These are phyloP conservation scores for Halichondria panicea DNA, from an alignment of 37 sponge, comb jelly and placozoan genomes.

Conservation along the genomic window DNA sequence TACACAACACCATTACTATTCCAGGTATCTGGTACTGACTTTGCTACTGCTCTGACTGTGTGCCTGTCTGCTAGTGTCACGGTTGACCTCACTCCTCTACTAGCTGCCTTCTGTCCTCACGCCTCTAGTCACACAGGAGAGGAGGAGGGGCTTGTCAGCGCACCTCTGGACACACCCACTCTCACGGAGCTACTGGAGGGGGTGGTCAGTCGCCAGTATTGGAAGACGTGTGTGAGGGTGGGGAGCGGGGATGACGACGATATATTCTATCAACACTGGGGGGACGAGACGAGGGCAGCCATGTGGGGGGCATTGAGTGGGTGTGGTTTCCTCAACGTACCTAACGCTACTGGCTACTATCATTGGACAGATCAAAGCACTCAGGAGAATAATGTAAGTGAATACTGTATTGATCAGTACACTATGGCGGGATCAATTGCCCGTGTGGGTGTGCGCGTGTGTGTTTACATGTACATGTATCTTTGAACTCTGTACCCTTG, in stretches of 20 bases:
- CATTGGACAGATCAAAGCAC: too few relatives aligned
- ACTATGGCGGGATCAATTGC: too few relatives aligned
- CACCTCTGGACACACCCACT: neutral
- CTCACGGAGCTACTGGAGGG: constrained; percentile 37
- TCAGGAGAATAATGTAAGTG: too few relatives aligned
- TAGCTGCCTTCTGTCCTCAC: constrained; percentile 48
- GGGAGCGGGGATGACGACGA: too few relatives aligned
- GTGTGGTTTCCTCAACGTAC: constrained; percentile 23
- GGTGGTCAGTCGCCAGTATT: neutral
- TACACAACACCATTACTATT: too few relatives aligned
- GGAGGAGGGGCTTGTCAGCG: neutral
- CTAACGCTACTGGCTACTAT: constrained; percentile 7
- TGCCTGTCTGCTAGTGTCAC: constrained; percentile 14
- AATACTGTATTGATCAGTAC: too few relatives aligned
- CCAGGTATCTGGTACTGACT: too few relatives aligned
- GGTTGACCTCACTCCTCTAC: constrained; percentile 50
- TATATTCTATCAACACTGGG: neutral
- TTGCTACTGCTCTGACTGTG: constrained; percentile 7
- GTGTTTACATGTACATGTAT: too few relatives aligned
- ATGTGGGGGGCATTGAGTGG: neutral
- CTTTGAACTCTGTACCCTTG: too few relatives aligned
- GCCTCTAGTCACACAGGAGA: neutral
- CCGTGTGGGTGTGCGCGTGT: too few relatives aligned
- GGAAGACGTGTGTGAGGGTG: neutral
- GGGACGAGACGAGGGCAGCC: constrained; percentile 1